phyloP scores from a whole-genome alignment of 2,797 vertebrate species.

The Lateolabrax maculatus region DNA sequence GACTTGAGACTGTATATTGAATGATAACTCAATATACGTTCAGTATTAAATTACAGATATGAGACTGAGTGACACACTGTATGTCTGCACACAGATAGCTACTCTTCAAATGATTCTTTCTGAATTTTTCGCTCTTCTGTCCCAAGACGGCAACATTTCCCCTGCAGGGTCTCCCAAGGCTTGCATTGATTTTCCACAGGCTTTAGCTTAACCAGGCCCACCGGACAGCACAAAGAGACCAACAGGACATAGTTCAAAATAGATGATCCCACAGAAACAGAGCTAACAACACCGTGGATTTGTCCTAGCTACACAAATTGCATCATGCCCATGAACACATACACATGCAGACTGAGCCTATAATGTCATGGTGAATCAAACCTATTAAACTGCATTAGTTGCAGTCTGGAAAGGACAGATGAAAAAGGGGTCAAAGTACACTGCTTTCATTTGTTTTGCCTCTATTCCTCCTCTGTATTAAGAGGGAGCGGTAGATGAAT shows the following conservation, averaged over 20 bases:
- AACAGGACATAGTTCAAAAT: constrained; percentile 57
- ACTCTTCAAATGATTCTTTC: constrained; percentile 23
- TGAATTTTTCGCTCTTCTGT: constrained; percentile 32
- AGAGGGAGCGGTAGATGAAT: constrained; percentile 34
- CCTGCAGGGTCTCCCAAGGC: constrained; percentile 41
- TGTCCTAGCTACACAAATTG: constrained; percentile 52
- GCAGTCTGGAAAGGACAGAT: constrained; percentile 57
- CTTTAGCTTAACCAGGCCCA: constrained; percentile 53
- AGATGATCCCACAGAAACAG: constrained; percentile 55
- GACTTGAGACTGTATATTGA: not conserved
- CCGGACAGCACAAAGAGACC: constrained; percentile 46
- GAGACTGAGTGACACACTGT: constrained; percentile 6
- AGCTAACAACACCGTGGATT: constrained; percentile 52
- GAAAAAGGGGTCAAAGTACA: constrained; percentile 63
- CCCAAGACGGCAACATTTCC: constrained; percentile 43
- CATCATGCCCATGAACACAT: constrained; percentile 25
- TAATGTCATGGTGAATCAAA: constrained; percentile 63
- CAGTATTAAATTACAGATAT: not conserved
- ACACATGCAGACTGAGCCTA: constrained; percentile 43
- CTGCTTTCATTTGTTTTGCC: constrained; percentile 31
- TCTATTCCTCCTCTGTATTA: constrained; percentile 35
- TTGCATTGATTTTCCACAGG: constrained; percentile 66
- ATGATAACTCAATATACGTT: not conserved
- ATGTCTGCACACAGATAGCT: constrained; percentile 4
- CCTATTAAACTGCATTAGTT: constrained; percentile 62